A percentile compares a stretch with the other conserved stretches of the same genome.
Conservation (phyloP, 2,113 vertebrate genomes). For the Chinchilla lanigera region DNA sequence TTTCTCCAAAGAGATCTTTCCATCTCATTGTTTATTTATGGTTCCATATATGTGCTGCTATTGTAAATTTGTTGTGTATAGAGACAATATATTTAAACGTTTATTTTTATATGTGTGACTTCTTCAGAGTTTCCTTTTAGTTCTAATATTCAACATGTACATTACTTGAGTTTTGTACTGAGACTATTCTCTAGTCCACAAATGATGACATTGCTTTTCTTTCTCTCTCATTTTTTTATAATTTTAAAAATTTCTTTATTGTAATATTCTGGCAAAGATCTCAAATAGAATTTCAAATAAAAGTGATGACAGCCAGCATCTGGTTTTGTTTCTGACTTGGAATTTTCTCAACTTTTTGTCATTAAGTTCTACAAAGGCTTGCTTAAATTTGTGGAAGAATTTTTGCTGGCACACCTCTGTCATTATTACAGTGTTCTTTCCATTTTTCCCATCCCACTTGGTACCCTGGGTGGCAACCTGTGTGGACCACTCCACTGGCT, state of each 20-base stretch:
- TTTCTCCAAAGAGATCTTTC: constrained; percentile 29
- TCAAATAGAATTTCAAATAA: constrained; percentile 3
- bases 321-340: constrained; percentile 23
- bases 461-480: not conserved
- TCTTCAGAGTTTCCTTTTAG: not conserved
- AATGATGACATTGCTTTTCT: constrained; percentile 33
- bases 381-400: not conserved
- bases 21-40: constrained; percentile 37
- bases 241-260: not conserved
- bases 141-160: constrained; percentile 33
- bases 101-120: not conserved
- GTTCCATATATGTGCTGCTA: not conserved
- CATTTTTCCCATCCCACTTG: accelerated
- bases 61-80: not conserved
- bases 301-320: not conserved
- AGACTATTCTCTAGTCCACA: not conserved
- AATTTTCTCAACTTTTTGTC: not conserved
- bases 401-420: not conserved
- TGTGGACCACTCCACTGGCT: not conserved
- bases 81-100: constrained; percentile 23
- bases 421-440: not conserved
- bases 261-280: not conserved
- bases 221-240: constrained; percentile 12
- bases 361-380: not conserved
- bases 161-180: constrained; percentile 12